phyloP scores from a whole-genome alignment of 2,888 invertebrate genomes.

The Myathropa florea region DNA sequence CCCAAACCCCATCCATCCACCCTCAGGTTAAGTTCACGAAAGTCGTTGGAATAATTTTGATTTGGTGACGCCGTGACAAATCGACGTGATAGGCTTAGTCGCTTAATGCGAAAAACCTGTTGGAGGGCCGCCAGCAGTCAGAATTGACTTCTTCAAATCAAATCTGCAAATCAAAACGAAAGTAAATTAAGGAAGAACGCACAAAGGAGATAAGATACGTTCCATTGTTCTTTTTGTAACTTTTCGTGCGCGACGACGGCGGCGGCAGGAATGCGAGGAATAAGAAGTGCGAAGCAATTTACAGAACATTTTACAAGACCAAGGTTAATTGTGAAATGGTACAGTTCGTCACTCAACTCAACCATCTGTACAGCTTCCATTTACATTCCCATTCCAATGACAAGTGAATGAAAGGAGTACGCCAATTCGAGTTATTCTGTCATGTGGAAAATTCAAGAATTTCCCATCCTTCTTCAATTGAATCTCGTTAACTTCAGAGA shows the following conservation, averaged over 20 bases:
- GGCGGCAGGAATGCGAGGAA: neutral
- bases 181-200: slow-evolving; percentile 39
- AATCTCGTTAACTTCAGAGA: slow-evolving; percentile 12
- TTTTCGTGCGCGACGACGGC: neutral
- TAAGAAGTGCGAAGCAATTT: slow-evolving; percentile 15
- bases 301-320: slow-evolving; percentile 28
- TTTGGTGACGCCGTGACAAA: neutral
- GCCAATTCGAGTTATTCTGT: neutral
- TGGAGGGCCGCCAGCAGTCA: neutral
- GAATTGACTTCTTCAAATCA: slow-evolving; percentile 26
- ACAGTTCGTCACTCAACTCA: slow-evolving; percentile 37
- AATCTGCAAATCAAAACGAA: slow-evolving; percentile 37
- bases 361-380: neutral
- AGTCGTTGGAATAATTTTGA: slow-evolving; percentile 39
- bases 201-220: slow-evolving; percentile 36
- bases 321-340: slow-evolving; percentile 48
- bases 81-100: neutral
- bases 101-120: slow-evolving; percentile 28
- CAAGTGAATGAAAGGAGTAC: neutral
- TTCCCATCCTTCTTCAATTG: slow-evolving; percentile 13
- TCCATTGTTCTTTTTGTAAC: slow-evolving; percentile 7
- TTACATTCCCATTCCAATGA: neutral
- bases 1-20: neutral
- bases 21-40: neutral
- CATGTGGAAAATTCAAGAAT: slow-evolving; percentile 42